Evolutionary conservation across 1,140 invertebrate species (phyloP), one percentile per base, ranked within the genome.

Genomic region (Drosophila rufa): DNA sequence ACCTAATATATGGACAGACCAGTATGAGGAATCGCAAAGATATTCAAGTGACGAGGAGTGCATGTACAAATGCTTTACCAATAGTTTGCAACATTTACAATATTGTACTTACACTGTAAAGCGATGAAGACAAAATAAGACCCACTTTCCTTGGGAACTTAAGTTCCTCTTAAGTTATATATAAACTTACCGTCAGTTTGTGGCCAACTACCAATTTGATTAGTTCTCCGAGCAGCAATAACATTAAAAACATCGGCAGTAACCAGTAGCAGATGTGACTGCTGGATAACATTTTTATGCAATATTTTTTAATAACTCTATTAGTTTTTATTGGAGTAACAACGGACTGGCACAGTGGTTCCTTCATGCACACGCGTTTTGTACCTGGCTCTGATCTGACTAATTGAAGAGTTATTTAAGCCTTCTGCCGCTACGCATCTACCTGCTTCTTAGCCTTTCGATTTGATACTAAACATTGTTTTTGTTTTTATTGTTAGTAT

Each of bases 161-260:
- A 12, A n/a, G n/a, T n/a, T n/a, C n/a, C n/a, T n/a, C n/a, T n/a
- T n/a, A n/a, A 12, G 42, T 43, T 38, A 15, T 15, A 22, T 11
- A 36, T 22, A 8, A 2, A 55, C 53, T 55, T 55, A 55, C 53
- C 53, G 53, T 55, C 8, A 55, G 19, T 19, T 55, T 55, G 14
- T 55, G 14, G 9, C 53, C 33, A 55, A 19, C 4, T 40, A 55
- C 53, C 19, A 55, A 55, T 55, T 55, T 15, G 12, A 14, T 22
- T 14, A 38, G 7, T 38, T 19, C 51, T 55, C 33, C 51, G 7
- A 22, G 14, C 51, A 55, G 33, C 17, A 38, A 22, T 55, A 55
- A 12, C 6, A 55, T 55, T 22, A 38, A 40, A 40, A 40, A 6
- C 14, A 22, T 8, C 22, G 36, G 14, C 4, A 56, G 4, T 56